phyloP scores from a whole-genome alignment of 2,797 vertebrate species.

The Trachops cirrhosus region DNA sequence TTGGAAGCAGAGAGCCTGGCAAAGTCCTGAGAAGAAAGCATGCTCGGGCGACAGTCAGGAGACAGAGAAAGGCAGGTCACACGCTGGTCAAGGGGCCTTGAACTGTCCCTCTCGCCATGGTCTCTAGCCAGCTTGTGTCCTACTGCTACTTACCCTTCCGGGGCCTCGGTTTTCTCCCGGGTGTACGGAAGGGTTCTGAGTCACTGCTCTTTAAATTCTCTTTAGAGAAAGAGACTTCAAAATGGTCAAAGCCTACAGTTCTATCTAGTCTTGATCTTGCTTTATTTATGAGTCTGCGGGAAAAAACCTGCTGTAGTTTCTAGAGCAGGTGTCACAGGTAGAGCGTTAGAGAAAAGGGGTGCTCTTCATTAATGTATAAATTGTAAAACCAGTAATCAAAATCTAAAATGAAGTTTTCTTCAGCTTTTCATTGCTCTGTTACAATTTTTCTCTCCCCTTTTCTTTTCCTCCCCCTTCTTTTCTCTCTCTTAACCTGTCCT shows the following conservation, averaged over 20 bases:
- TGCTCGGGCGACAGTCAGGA: neutral
- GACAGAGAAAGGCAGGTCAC: neutral
- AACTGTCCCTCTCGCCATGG: fast-evolving
- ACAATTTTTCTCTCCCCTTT: neutral
- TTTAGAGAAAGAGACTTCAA: neutral
- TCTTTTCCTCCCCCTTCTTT: fast-evolving
- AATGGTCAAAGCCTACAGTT: neutral
- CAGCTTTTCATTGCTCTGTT: neutral
- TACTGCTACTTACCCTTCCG: neutral
- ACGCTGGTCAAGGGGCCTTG: neutral
- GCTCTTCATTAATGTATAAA: neutral
- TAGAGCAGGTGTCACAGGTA: neutral
- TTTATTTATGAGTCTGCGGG: neutral
- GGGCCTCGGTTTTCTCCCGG: neutral
- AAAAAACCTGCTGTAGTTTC: neutral
- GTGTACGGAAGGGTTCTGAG: neutral
- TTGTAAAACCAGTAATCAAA: neutral
- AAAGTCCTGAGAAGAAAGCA: neutral
- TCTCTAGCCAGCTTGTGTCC: neutral
- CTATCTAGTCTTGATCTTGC: neutral
- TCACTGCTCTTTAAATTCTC: neutral
- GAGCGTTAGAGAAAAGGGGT: neutral
- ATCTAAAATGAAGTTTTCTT: neutral
- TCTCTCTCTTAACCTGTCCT: neutral
- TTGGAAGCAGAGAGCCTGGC: neutral